These are phyloP conservation scores for Calephelis virginiensis DNA, from an alignment of 1,140 invertebrate genomes.

Conservation along the genomic window DNA sequence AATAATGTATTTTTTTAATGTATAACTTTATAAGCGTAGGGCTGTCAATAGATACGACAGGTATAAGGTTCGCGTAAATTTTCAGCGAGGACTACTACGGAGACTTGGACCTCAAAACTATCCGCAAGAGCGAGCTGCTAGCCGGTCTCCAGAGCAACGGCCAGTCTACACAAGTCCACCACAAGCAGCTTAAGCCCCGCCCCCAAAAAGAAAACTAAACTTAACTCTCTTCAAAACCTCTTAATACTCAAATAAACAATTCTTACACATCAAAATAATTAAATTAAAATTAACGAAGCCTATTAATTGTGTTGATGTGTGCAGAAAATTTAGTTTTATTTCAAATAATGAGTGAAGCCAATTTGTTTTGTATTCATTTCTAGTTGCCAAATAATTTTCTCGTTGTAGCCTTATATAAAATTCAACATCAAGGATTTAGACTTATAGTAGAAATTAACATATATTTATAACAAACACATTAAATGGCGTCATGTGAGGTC, in stretches of 20 bases:
- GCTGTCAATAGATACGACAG: constrained; percentile 52
- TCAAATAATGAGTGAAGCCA: constrained; percentile 60
- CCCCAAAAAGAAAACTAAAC: constrained; percentile 74
- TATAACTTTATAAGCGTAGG: constrained; percentile 36
- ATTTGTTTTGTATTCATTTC: constrained; percentile 69
- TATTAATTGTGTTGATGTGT: constrained; percentile 36
- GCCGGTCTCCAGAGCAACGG: constrained; percentile 86
- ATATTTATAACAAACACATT: constrained; percentile 68
- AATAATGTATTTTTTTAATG: constrained; percentile 29
- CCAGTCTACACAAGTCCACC: constrained; percentile 63
- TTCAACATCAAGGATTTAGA: constrained; percentile 4
- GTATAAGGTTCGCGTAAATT: constrained; percentile 71
- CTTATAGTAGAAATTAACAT: constrained; percentile 52
- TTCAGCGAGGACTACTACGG: constrained; percentile 97
- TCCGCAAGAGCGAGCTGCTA: constrained; percentile 93
- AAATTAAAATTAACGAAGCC: background rate
- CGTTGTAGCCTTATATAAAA: constrained; percentile 56
- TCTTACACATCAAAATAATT: constrained; percentile 40
- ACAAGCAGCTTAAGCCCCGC: constrained; percentile 79
- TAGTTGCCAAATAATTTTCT: constrained; percentile 73
- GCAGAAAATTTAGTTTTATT: constrained; percentile 44
- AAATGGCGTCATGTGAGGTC: constrained; percentile 43
- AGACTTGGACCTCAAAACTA: constrained; percentile 94
- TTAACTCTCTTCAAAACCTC: constrained; percentile 47
- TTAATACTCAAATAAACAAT: constrained; percentile 65